Evolutionary conservation across 2,888 invertebrate genomes (phyloP).

Genomic region (Catocala nupta): DNA sequence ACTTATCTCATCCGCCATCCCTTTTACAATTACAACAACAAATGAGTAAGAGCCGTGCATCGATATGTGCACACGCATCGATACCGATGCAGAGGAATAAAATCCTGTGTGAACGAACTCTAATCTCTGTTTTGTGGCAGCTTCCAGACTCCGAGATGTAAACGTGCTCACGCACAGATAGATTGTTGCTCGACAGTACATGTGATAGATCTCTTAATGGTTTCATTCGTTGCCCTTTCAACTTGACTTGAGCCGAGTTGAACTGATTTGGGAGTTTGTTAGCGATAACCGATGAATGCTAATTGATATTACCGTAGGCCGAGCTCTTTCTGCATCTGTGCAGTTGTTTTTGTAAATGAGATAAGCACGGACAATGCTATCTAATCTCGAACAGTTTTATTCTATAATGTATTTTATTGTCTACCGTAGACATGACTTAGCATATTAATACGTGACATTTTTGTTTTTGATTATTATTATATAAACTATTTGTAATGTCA

Average conservation of each 20-base stretch:
- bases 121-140: slow-evolving; percentile 85
- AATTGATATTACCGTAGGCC: slow-evolving; percentile 2
- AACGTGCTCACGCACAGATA: slow-evolving; percentile 72
- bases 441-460: too few relatives aligned
- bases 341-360: neutral
- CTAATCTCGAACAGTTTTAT: too few relatives aligned
- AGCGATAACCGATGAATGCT: neutral
- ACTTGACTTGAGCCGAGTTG: slow-evolving; percentile 34
- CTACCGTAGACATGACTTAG: too few relatives aligned
- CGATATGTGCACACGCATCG: slow-evolving; percentile 81
- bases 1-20: slow-evolving; percentile 87
- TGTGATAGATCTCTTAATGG: slow-evolving; percentile 50
- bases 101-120: slow-evolving; percentile 88
- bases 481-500: too few relatives aligned
- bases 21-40: slow-evolving; percentile 87
- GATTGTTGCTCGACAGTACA: slow-evolving; percentile 53
- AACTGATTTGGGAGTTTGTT: slow-evolving; percentile 20
- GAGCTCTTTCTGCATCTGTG: too few relatives aligned
- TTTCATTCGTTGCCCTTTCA: slow-evolving; percentile 35
- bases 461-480: too few relatives aligned
- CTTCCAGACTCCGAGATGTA: slow-evolving; percentile 79
- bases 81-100: slow-evolving; percentile 84
- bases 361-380: neutral
- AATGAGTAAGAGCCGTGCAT: slow-evolving; percentile 85
- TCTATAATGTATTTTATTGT: too few relatives aligned